A percentile compares a stretch with the other conserved stretches of the same genome.
Conservation (phyloP, 2,888 invertebrate genomes). For the Tachina lurida region DNA sequence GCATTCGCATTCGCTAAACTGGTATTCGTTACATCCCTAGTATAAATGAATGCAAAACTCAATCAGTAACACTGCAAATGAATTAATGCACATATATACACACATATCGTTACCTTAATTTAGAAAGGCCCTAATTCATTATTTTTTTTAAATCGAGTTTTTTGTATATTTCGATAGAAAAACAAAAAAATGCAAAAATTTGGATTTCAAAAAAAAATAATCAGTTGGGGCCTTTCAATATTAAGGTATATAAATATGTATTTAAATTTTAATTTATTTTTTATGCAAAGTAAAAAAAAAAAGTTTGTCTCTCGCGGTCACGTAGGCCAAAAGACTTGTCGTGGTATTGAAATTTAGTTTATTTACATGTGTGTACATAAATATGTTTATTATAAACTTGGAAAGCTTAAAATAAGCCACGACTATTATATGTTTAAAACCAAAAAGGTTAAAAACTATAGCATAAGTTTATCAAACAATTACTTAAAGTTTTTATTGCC, state of each 20-base stretch:
- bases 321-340: slow-evolving; percentile 64
- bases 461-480: slow-evolving; percentile 13
- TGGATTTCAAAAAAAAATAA: too few relatives aligned
- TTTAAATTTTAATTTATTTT: slow-evolving; percentile 13
- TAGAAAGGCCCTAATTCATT: too few relatives aligned
- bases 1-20: too few relatives aligned
- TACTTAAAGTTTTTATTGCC: slow-evolving; percentile 42
- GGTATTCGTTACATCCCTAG: too few relatives aligned
- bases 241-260: neutral
- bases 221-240: too few relatives aligned
- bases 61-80: neutral
- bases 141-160: too few relatives aligned
- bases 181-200: too few relatives aligned
- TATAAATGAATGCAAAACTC: neutral
- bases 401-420: slow-evolving; percentile 15
- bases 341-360: slow-evolving; percentile 57
- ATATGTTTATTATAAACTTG: neutral
- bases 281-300: neutral
- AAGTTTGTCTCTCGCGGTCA: slow-evolving; percentile 48
- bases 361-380: neutral
- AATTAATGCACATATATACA: too few relatives aligned
- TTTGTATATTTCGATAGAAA: too few relatives aligned
- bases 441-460: neutral
- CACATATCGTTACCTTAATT: too few relatives aligned
- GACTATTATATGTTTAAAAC: neutral